Evolutionary conservation across 2,113 vertebrate genomes (phyloP).

Genomic region (Paralichthys olivaceus): DNA sequence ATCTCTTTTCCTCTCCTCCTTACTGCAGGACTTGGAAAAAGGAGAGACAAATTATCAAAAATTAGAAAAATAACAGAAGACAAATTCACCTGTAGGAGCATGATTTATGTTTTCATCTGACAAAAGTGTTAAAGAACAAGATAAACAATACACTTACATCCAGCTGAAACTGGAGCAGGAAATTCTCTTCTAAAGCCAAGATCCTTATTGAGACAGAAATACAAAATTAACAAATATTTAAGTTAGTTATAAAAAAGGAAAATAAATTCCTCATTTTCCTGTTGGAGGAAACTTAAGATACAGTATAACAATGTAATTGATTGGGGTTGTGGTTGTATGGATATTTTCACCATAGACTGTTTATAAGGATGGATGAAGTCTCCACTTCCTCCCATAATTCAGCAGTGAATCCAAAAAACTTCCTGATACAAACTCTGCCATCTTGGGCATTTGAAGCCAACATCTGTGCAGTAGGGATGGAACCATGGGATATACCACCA

Average conservation of each 20-base stretch:
- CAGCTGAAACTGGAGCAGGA: constrained; percentile 94
- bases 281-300: no score
- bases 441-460: no score
- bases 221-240: not conserved
- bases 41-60: not conserved
- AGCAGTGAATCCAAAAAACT: no score
- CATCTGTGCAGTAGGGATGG: no score
- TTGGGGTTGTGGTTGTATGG: no score
- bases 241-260: not conserved
- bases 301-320: no score
- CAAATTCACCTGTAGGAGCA: not conserved
- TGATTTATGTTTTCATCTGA: not conserved
- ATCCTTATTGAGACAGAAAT: constrained; percentile 82
- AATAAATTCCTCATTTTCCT: no score
- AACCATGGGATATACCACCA: no score
- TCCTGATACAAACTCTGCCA: no score
- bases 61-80: not conserved
- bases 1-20: constrained; percentile 90
- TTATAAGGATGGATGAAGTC: no score
- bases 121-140: not conserved
- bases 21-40: constrained; percentile 84
- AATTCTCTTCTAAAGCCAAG: constrained; percentile 94
- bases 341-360: not conserved
- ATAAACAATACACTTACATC: constrained; percentile 86
- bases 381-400: no score